These are phyloP conservation scores for Orestias chungarensis DNA, from an alignment of 2,797 vertebrate genomes.

Conservation along the genomic window DNA sequence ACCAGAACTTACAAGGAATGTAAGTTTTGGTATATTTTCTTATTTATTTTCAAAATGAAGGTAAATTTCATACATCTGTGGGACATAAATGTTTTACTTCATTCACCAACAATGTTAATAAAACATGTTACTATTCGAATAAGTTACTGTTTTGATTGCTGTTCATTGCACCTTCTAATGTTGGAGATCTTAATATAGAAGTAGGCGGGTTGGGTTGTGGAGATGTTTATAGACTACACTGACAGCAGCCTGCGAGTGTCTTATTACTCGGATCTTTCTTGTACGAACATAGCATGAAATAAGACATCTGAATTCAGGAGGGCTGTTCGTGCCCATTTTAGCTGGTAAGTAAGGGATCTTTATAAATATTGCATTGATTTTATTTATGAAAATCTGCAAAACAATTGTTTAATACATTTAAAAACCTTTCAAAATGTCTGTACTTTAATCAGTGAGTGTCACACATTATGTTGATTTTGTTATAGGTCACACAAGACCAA, in stretches of 20 bases:
- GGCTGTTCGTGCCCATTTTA: not conserved
- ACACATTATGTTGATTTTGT: not conserved
- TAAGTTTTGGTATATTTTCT: not conserved
- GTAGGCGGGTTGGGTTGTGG: conserved; percentile 27
- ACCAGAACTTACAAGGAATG: not conserved
- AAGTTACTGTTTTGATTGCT: conserved; percentile 15
- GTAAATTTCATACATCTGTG: not conserved
- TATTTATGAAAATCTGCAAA: not conserved
- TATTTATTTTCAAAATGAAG: not conserved
- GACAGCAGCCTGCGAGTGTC: conserved; percentile 19
- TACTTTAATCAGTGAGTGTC: not conserved
- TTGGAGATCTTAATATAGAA: conserved; percentile 30
- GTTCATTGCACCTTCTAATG: conserved; percentile 13
- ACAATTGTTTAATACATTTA: not conserved
- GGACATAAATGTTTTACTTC: not conserved
- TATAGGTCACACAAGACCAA: not conserved
- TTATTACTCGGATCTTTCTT: conserved; percentile 35
- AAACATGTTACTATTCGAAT: conserved; percentile 31
- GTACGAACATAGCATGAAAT: conserved; percentile 30
- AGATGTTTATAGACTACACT: conserved; percentile 35
- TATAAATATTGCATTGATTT: not conserved
- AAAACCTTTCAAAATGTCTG: not conserved
- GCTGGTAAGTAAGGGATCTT: conserved; percentile 31
- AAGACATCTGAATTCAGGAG: conserved; percentile 25
- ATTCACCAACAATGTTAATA: not conserved